Percentiles rank a stretch among this genome's conserved stretches.
phyloP scores from a whole-genome alignment of 2,113 vertebrate genomes.

The Eublepharis macularius region DNA sequence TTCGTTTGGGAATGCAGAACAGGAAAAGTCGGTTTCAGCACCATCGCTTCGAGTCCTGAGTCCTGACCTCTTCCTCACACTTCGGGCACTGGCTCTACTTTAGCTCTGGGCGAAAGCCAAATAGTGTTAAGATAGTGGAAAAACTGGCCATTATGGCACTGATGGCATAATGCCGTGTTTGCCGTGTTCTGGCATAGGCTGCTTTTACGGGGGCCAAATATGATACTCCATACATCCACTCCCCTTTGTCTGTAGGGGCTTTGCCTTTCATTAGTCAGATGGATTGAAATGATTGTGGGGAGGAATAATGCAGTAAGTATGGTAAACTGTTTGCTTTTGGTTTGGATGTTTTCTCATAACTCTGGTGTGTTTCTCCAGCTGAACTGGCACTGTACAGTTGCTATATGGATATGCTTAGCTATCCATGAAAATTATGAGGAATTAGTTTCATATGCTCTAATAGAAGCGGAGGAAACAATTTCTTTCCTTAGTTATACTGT shows the following conservation, averaged over 20 bases:
- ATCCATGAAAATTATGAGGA: neutral
- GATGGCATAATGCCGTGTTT: neutral
- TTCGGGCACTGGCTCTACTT: neutral
- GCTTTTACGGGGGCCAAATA: neutral
- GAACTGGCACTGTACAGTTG: neutral
- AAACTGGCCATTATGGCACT: too few species aligned
- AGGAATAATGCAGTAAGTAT: too few species aligned
- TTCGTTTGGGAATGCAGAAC: neutral
- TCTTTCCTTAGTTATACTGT: neutral
- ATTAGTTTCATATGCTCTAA: neutral
- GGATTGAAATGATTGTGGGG: too few species aligned
- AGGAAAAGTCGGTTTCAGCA: neutral
- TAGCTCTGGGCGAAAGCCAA: neutral
- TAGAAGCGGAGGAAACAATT: neutral
- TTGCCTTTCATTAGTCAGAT: too few species aligned
- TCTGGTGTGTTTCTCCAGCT: neutral
- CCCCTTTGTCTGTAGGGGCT: neutral
- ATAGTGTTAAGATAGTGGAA: neutral
- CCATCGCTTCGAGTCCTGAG: too few species aligned
- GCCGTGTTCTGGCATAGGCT: neutral
- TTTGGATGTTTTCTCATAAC: neutral
- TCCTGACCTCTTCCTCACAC: neutral
- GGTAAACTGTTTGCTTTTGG: too few species aligned
- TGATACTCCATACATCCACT: neutral
- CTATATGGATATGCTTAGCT: neutral